Conservation (phyloP, 2,888 invertebrate genomes). For the Hypolimnas misippus region DNA sequence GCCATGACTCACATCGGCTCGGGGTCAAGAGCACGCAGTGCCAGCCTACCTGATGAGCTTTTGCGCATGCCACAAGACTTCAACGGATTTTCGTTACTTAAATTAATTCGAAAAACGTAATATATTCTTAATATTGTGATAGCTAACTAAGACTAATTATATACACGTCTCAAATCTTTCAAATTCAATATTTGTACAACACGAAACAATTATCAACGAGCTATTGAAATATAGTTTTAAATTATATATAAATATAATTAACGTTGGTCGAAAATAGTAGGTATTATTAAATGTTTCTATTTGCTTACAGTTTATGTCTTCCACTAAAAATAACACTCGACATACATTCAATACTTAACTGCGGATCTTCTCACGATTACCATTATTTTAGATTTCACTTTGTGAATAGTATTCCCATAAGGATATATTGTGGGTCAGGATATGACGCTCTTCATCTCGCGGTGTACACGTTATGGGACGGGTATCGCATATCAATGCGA, state of each 20-base stretch:
- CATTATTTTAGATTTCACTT: neutral
- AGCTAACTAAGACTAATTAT: neutral
- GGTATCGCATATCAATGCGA: slow-evolving; percentile 18
- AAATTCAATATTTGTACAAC: too few species aligned
- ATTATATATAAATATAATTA: too few species aligned
- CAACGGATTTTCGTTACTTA: slow-evolving; percentile 32
- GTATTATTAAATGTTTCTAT: too few species aligned
- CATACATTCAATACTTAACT: neutral
- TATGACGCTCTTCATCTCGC: slow-evolving; percentile 24
- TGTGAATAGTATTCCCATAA: slow-evolving; percentile 20
- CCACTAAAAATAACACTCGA: too few species aligned
- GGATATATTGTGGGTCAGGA: slow-evolving; percentile 15
- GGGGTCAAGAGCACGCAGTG: slow-evolving; percentile 77
- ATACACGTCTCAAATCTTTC: too few species aligned
- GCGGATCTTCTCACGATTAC: slow-evolving; percentile 4
- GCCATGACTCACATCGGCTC: slow-evolving; percentile 61
- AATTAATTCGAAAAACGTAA: neutral
- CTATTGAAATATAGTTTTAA: too few species aligned
- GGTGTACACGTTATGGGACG: slow-evolving; percentile 18
- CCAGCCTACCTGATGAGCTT: slow-evolving; percentile 66
- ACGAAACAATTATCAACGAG: too few species aligned
- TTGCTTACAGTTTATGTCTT: too few species aligned
- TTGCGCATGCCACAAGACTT: slow-evolving; percentile 63
- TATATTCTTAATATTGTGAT: too few species aligned
- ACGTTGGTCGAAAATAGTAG: neutral